Base-by-base conservation (phyloP, 2,797 vertebrate genomes). In the Avahi laniger region DNA sequence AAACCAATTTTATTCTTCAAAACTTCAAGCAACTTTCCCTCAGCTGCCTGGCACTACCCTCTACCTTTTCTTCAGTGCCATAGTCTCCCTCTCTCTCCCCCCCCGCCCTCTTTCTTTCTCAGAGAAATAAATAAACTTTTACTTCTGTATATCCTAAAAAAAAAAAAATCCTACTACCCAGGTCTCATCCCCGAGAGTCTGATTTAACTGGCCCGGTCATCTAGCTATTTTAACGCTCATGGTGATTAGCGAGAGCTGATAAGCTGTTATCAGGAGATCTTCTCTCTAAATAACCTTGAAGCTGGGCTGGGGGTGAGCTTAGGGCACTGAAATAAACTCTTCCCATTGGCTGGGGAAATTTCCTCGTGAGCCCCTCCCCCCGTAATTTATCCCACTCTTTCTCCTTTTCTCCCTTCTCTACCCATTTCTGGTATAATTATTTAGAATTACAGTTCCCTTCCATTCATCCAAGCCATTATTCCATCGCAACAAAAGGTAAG, bases 401-500 rank as follows among this genome's bases (percentile, higher is more conserved):
- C 35, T 94, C 59, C 54, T 89, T 85, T 81, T 76, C 79, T 75
- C 30, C 73, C 50, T 75, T 85, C 61, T 78, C 72, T 82, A 59
- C 54, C 35, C 73, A 76, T 52, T 92, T 87, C 78, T 89, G 57
- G 92, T 86, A 38, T 81, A 92, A 93, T 84, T 70, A 67, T 76
- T 97, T 89, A 72, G 63, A 57, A 89, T 63, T 59, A 67, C n/a
- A 9, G 59, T 75, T 92, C 75, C 65, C 80, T 97, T 87, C 93
- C 83, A 57, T 86, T 52, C 61, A n/a, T 72, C 15, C 50, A 91
- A 91, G 41, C 48, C 48, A 41, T 79, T 92, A 50, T 76, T 73
- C 75, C 28, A 14, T 22, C 75, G 63, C 57, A 82, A 67, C 69
- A 84, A 83, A 97, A 83, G 52, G 10, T 38, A 4, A 80, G 33